Base-by-base conservation (phyloP, 2,888 invertebrate species). In the Diarsia dahlii region DNA sequence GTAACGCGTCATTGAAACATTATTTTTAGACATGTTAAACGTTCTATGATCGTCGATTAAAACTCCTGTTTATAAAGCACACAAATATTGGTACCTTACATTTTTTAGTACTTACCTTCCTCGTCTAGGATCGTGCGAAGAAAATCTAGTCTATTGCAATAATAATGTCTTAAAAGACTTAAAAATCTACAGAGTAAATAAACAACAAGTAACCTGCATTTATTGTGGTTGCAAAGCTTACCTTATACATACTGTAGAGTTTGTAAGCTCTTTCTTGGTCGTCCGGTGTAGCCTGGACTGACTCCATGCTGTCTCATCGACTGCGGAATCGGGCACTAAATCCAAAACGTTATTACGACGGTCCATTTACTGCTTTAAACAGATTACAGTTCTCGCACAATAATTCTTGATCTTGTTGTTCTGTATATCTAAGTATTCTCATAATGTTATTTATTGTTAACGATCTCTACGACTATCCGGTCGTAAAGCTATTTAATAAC, bases 181-280 rank as follows among this genome's bases (percentile, higher is more conserved):
- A 13, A 23, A 56, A 64, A 58, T 6, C 5, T 54, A 15, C 45
- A 9, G 3, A 23, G n/a, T 63, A 15, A 48, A 63, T 56, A n/a
- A 56, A 45, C 28, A 6, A 10, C 0, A 50, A 48, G 48, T 70
- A 67, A 67, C 8, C 6, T 23, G 39, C 15, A 60, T 28, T 28
- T 58, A 39, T 46, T 54, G 70, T 20, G n/a, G 70, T 65, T 54
- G 23, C 20, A 48, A 56, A 66, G 23, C 20, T 94, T 92, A 96
- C 96, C 95, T 95, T 96, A 87, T 96, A 96, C 95, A 96, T 94
- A 82, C 90, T 93, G 88, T 95, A 96, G 84, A 95, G 91, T 90
- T 95, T 96, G 91, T 96, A 96, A 73, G 92, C 91, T 90, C 95
- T 93, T 81, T 95, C 95, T 84, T 94, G 95, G 81, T 94, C 94